A percentile compares a stretch with the other conserved stretches of the same genome.
phyloP scores from a whole-genome alignment of 2,888 invertebrate species.

The Celastrina argiolus region DNA sequence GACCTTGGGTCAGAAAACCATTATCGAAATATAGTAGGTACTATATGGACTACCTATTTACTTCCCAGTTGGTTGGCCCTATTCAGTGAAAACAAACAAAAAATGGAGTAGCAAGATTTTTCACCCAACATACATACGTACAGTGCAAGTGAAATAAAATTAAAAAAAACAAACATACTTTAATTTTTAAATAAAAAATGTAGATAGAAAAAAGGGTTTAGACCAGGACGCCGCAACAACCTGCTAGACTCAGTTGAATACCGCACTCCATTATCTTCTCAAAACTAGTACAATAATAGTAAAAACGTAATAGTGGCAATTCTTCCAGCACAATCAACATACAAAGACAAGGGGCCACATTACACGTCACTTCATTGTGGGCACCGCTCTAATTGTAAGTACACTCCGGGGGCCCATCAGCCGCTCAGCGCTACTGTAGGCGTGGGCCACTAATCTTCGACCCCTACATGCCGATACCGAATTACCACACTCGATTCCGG shows the following conservation, averaged over 20 bases:
- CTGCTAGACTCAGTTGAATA: slow-evolving; percentile 14
- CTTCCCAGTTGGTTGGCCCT: too few species aligned
- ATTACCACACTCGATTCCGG: slow-evolving; percentile 41
- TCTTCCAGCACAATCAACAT: slow-evolving; percentile 73
- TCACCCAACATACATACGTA: too few species aligned
- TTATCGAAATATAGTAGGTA: too few species aligned
- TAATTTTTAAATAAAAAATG: too few species aligned
- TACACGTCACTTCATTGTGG: slow-evolving; percentile 78
- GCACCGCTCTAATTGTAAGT: slow-evolving; percentile 77
- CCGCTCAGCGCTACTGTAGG: slow-evolving; percentile 77
- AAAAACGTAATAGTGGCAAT: slow-evolving; percentile 40
- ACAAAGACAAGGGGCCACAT: slow-evolving; percentile 74
- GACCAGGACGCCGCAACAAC: not conserved
- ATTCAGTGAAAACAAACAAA: too few species aligned
- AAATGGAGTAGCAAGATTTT: too few species aligned
- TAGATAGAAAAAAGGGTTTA: not conserved
- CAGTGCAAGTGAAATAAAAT: too few species aligned
- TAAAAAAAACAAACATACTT: too few species aligned
- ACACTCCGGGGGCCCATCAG: slow-evolving; percentile 76
- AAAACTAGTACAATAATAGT: slow-evolving; percentile 26
- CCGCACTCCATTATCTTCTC: not conserved
- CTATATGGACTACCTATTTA: too few species aligned
- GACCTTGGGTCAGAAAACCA: too few species aligned
- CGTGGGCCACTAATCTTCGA: slow-evolving; percentile 78
- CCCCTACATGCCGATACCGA: slow-evolving; percentile 72